phyloP scores from a whole-genome alignment of 2,888 invertebrate genomes.

The Acutogordius australiensis region DNA sequence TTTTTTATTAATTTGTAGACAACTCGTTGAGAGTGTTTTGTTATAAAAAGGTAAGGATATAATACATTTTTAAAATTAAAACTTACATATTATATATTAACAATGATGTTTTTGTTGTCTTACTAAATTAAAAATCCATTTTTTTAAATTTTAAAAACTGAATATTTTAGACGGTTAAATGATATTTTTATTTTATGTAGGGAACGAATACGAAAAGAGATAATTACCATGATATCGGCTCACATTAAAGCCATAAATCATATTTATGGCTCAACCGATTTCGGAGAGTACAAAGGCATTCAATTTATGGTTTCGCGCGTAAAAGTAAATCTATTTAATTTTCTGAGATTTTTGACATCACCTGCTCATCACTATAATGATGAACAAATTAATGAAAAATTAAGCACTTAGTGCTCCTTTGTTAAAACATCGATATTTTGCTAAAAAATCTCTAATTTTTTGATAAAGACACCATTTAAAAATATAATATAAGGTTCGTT shows the following conservation, averaged over 20 bases:
- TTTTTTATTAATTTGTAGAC: too few relatives aligned
- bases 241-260: constrained; percentile 93
- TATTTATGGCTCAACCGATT: constrained; percentile 72
- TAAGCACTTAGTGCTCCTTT: too few relatives aligned
- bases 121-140: not conserved
- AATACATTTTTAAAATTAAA: too few relatives aligned
- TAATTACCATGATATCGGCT: constrained; percentile 75
- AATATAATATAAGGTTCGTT: not conserved
- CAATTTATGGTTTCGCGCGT: constrained; percentile 77
- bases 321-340: too few relatives aligned
- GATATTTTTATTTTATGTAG: too few relatives aligned
- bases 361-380: too few relatives aligned
- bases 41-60: too few relatives aligned
- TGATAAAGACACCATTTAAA: not conserved
- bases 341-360: not conserved
- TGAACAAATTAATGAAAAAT: too few relatives aligned
- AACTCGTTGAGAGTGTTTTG: too few relatives aligned
- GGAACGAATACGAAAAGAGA: constrained; percentile 59
- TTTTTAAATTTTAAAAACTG: not conserved
- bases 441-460: not conserved
- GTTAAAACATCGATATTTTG: not conserved
- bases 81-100: not conserved
- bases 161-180: too few relatives aligned
- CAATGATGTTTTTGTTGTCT: too few relatives aligned
- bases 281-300: constrained; percentile 76